These are phyloP conservation scores for Ochropleura plecta DNA, from an alignment of 2,888 invertebrate genomes.

Conservation along the genomic window DNA sequence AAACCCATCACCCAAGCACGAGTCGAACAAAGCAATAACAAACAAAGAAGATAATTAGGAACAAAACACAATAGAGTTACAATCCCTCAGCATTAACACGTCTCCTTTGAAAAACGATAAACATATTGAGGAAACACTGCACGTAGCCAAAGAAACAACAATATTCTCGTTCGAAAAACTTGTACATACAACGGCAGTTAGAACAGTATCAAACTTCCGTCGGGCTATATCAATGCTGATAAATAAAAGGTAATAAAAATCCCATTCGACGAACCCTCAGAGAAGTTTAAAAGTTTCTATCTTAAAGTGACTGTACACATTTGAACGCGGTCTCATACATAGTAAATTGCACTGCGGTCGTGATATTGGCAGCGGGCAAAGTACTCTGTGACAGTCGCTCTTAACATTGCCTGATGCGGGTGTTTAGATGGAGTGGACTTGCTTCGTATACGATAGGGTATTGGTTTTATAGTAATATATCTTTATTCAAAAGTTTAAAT, in stretches of 20 bases:
- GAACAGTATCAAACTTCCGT: conserved; percentile 57
- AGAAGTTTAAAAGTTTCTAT: conserved; percentile 64
- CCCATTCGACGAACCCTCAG: conserved; percentile 59
- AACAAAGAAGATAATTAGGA: conserved; percentile 52
- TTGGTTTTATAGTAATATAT: no score
- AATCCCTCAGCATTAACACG: conserved; percentile 43
- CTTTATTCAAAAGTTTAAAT: no score
- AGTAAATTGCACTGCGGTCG: conserved; percentile 65
- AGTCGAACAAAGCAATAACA: conserved; percentile 39
- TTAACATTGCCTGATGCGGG: conserved; percentile 55
- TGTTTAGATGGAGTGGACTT: conserved; percentile 50
- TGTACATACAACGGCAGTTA: conserved; percentile 44
- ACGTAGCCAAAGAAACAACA: conserved; percentile 40
- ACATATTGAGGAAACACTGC: conserved; percentile 34
- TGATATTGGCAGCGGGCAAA: conserved; percentile 66
- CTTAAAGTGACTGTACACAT: conserved; percentile 67
- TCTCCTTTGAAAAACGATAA: conserved; percentile 43
- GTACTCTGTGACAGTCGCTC: conserved; percentile 56
- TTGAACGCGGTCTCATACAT: conserved; percentile 69
- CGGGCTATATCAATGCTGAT: conserved; percentile 60
- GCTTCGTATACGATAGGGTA: conserved; percentile 1
- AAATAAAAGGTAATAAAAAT: conserved; percentile 73
- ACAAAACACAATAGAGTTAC: conserved; percentile 42
- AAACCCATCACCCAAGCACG: conserved; percentile 36
- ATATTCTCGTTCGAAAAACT: conserved; percentile 39